phyloP scores from a whole-genome alignment of 2,888 invertebrate genomes.

The Caenorhabditis sp. region DNA sequence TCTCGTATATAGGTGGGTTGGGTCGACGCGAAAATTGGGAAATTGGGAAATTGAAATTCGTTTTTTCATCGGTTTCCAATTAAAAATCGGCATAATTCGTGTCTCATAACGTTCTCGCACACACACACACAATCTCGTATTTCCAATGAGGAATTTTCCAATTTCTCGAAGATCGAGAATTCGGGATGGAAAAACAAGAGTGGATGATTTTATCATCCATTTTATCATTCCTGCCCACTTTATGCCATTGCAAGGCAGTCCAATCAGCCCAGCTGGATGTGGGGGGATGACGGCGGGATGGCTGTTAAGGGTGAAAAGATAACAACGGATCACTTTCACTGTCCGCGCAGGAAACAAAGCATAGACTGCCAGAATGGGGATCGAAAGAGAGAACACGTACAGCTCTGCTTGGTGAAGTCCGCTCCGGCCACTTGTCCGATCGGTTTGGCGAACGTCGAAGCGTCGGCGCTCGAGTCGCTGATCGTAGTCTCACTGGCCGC shows the following conservation, averaged over 20 bases:
- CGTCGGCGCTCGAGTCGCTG: conserved; percentile 44
- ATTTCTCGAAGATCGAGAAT: neutral
- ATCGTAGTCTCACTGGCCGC: conserved; percentile 40
- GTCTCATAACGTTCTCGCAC: neutral
- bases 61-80: conserved; percentile 21
- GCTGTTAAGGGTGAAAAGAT: conserved; percentile 25
- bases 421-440: conserved; percentile 49
- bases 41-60: conserved; percentile 4
- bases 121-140: conserved; percentile 1
- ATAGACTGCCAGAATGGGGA: conserved; percentile 1
- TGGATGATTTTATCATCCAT: conserved; percentile 5
- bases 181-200: conserved; percentile 13
- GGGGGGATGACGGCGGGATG: too few species aligned
- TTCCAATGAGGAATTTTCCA: too few species aligned
- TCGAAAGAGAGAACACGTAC: conserved; percentile 1
- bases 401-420: conserved; percentile 43
- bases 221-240: conserved; percentile 15
- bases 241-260: conserved; percentile 45
- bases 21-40: too few species aligned
- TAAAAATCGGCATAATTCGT: conserved; percentile 2
- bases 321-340: conserved; percentile 27
- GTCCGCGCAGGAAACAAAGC: too few species aligned
- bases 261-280: too few species aligned
- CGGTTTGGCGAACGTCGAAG: conserved; percentile 31
- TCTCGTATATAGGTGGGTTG: too few species aligned